phyloP scores from a whole-genome alignment of 2,113 vertebrate genomes.

The Psilopogon haemacephalus region DNA sequence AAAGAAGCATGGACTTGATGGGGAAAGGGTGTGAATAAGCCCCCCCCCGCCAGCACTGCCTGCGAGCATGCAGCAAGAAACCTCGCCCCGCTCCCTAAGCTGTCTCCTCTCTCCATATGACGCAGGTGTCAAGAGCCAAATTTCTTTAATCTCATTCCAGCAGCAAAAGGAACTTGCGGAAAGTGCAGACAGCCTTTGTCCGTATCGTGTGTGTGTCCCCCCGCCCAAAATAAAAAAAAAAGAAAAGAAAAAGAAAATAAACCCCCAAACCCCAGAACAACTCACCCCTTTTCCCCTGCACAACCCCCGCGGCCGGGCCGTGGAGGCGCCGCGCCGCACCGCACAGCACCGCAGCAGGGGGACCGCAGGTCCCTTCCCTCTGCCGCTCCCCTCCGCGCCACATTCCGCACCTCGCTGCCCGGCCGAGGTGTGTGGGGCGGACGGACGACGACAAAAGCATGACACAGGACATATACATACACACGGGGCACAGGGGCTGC shows the following conservation, averaged over 20 bases:
- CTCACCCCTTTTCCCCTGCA: not conserved
- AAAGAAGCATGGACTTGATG: not conserved
- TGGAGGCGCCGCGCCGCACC: not conserved
- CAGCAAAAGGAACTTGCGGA: slow-evolving; percentile 27
- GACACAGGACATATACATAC: no score
- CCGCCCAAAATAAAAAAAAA: no score
- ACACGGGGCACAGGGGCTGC: not conserved
- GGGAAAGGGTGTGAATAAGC: not conserved
- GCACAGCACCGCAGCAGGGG: not conserved
- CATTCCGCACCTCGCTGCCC: not conserved
- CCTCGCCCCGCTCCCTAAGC: not conserved
- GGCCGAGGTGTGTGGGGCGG: no score
- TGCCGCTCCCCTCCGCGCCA: not conserved
- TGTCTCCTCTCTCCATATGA: not conserved
- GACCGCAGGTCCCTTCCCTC: not conserved
- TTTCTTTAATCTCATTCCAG: slow-evolving; percentile 25
- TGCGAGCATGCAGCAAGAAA: slow-evolving; percentile 9
- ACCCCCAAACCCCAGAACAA: not conserved
- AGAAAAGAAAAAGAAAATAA: not conserved
- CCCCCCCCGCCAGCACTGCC: not conserved
- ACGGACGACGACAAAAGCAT: not conserved
- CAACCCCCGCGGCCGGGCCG: not conserved
- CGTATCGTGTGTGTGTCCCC: no score
- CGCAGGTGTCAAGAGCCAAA: slow-evolving; percentile 26
- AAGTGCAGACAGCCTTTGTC: not conserved